Evolutionary conservation across 37 sponge, comb jelly and placozoan genomes (phyloP).

Genomic region (Hormiphora californensis): DNA sequence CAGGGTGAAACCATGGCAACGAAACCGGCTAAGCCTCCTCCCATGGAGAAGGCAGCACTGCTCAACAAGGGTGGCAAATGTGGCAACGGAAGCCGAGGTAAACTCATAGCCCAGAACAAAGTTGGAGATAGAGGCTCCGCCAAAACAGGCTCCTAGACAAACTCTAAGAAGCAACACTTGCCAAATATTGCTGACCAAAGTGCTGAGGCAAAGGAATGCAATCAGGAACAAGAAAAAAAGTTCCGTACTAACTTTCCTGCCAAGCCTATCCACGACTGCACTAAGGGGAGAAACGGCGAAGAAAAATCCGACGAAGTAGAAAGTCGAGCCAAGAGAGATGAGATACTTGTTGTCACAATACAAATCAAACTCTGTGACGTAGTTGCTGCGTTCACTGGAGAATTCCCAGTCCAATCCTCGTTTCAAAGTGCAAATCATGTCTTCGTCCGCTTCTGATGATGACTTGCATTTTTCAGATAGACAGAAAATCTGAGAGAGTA

Average conservation of each 20-base stretch:
- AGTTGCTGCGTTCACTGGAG: background rate
- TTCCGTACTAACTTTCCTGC: background rate
- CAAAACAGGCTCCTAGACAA: background rate
- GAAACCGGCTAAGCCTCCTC: conserved; percentile 29
- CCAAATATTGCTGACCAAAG: background rate
- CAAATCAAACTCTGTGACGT: background rate
- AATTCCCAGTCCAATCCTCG: background rate
- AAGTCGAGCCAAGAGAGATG: background rate
- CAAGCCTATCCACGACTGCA: background rate
- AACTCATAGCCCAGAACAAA: background rate
- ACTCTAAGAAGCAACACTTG: background rate
- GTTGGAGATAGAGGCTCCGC: background rate
- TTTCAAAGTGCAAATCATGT: background rate
- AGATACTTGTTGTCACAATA: conserved; percentile 43
- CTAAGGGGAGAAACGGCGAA: background rate
- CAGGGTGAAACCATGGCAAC: conserved; percentile 6
- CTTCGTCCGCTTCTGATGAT: background rate
- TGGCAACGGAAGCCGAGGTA: background rate
- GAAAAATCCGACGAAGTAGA: conserved; percentile 36
- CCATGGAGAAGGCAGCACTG: background rate
- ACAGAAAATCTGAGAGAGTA: background rate
- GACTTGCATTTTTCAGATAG: background rate
- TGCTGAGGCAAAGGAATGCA: background rate
- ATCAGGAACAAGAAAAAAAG: background rate
- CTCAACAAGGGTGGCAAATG: background rate